Base-by-base conservation (phyloP, 2,113 vertebrate genomes). In the Ageneiosus marmoratus region DNA sequence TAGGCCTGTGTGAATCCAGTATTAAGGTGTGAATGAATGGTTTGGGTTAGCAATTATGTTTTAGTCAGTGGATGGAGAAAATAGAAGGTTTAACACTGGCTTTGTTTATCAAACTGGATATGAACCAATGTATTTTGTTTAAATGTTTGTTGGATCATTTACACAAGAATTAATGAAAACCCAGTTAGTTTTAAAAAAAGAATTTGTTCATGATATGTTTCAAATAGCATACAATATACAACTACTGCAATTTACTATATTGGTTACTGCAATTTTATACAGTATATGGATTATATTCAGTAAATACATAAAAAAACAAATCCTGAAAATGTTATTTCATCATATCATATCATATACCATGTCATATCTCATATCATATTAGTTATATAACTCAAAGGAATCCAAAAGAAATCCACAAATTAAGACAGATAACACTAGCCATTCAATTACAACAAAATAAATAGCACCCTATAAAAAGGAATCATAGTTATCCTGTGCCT, bases 21-120 rank as follows among this genome's bases (percentile, higher is more conserved):
- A 62, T 63, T 63, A 76, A 51, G 8, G 67, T 67, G 67, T 67
- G 78, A 53, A 13, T 80, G 53, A 9, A 53, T 74, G 34, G 32
- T 32, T 22, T 75, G 56, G 37, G 34, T 27, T 50, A 24, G 51
- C 9, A 8, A 15, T 27, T 22, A 80, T 80, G 80, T 20, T 82
- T 74, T 32, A 46, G 9, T 74, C 10, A 48, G 16, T 24, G 18
- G 4, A 50, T 60, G 11, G 22, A 48, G 53, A 74, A 62, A 74
- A 18, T 11, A 48, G 6, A 13, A 46, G 1, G 7, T 11, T 13
- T 13, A 50, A 12, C 10, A 46, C 11, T 46, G 46, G 1, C 11
- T 46, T 20, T 74, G 29, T n/a, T 20, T 41, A 48, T 29, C 34
- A 11, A 44, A 22, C 16, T 67, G 32, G 16, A 48, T 34, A 65